These are phyloP conservation scores for Mimas tiliae DNA, from an alignment of 2,888 invertebrate genomes.

Conservation along the genomic window DNA sequence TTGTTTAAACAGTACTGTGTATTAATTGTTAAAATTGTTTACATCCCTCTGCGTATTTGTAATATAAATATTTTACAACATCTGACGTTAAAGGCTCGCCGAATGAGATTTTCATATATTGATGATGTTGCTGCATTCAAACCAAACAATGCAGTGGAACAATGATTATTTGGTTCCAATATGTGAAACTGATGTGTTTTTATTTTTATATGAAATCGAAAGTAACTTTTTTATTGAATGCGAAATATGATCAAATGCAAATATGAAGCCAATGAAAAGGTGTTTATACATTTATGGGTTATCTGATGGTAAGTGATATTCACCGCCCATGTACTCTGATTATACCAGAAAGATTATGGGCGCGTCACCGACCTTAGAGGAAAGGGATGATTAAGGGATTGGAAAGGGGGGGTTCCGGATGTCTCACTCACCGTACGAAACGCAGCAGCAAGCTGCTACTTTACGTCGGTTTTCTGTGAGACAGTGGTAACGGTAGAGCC, in stretches of 20 bases:
- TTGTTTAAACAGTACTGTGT: slow-evolving; percentile 46
- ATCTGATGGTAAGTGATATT: too few species aligned
- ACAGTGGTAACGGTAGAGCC: too few species aligned
- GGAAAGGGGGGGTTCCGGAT: too few species aligned
- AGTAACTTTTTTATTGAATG: slow-evolving; percentile 17
- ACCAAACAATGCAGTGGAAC: slow-evolving; percentile 65
- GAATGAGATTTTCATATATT: slow-evolving; percentile 78
- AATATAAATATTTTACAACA: slow-evolving; percentile 70
- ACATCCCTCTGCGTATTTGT: slow-evolving; percentile 61
- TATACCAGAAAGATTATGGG: too few species aligned
- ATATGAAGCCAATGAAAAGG: not conserved
- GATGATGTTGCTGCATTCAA: slow-evolving; percentile 73
- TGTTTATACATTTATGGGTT: too few species aligned
- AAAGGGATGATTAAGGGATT: too few species aligned
- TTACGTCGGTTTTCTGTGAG: too few species aligned
- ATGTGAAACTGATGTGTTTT: slow-evolving; percentile 54
- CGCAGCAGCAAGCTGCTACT: too few species aligned
- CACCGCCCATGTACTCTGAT: too few species aligned
- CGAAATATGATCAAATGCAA: slow-evolving; percentile 25
- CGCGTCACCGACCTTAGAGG: too few species aligned
- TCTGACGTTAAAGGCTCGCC: slow-evolving; percentile 54
- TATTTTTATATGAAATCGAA: slow-evolving; percentile 35
- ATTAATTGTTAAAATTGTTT: slow-evolving; percentile 65
- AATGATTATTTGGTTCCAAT: slow-evolving; percentile 66
- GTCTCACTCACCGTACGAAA: too few species aligned